phyloP scores from a whole-genome alignment of 2,888 invertebrate species.

The Athetis lepigone region DNA sequence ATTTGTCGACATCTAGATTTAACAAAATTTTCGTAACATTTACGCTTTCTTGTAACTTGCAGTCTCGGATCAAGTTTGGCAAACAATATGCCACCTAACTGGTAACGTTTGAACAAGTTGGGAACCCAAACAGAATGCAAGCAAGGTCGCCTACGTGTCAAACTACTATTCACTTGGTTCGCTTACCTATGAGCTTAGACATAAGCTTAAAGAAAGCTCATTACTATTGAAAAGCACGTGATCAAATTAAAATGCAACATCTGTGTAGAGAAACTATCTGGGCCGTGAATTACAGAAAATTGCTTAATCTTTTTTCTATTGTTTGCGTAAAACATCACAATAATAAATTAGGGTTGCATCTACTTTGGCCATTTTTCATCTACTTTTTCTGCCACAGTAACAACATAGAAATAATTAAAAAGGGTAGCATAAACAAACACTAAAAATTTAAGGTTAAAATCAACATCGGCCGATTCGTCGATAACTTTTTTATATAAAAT shows the following conservation, averaged over 20 bases:
- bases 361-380: no score
- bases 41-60: constrained; percentile 35
- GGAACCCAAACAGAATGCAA: constrained; percentile 70
- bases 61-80: constrained; percentile 34
- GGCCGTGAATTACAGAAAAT: no score
- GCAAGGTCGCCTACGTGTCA: constrained; percentile 70
- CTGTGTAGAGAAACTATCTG: no score
- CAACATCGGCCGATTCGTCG: constrained; percentile 1
- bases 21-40: not conserved
- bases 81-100: constrained; percentile 61
- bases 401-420: not conserved
- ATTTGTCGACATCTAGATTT: not conserved
- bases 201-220: constrained; percentile 46
- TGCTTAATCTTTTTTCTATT: no score
- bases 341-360: no score
- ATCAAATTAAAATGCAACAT: no score
- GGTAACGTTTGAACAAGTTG: constrained; percentile 69
- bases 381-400: not conserved
- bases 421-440: constrained; percentile 10
- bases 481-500: constrained; percentile 35
- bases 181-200: constrained; percentile 49
- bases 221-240: constrained; percentile 38
- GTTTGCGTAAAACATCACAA: no score
- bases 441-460: constrained; percentile 37
- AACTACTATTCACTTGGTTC: constrained; percentile 59